Evolutionary conservation across 2,113 vertebrate species (phyloP), one percentile per base, ranked within the genome.

Genomic region (Arvicanthis niloticus): DNA sequence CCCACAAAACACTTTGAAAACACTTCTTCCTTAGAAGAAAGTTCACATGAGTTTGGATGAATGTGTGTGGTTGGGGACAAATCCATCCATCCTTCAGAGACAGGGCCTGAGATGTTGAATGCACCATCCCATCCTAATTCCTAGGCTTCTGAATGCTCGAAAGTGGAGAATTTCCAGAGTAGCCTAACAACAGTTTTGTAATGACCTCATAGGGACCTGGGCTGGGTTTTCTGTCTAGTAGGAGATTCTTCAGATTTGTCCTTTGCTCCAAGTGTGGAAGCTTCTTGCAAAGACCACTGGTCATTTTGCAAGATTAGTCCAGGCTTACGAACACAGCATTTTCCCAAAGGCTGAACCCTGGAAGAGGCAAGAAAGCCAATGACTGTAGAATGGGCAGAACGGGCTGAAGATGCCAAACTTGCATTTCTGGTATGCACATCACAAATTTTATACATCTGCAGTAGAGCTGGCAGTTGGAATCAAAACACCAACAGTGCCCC

Each of bases 1-100:
- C 88, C 89, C 85, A 96, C 88, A 95, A 96, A 96, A 96, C 88
- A 92, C 87, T 56, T 58, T 40, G 84, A 96, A 96, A 95, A 95
- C 85, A 94, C 48, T n/a, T 53, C 45, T 60, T 62, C 2, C 5
- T 85, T 78, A 75, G 92, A 93, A 72, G 92, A 90, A 68, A 90
- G 92, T 53, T 95, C 90, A 93, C 89, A 86, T 93, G 89, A 82
- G 87, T 96, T 94, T 94, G 48, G 58, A 56, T 3, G 21, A 22
- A n/a, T 87, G 80, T 56, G 80, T 56, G 65, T 9, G 88, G 65
- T 68, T 76, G 40, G 81, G 40, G 2, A 21, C 42, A 37, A 75
- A 86, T 34, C 70, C 56, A 60, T 7, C 88, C 75, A 53, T 9
- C 53, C 88, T 40, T 29, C 4, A 53, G 67, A 89, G 45, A 65